Conservation (phyloP, 2,888 invertebrate species). For the Phaonia tiefii region DNA sequence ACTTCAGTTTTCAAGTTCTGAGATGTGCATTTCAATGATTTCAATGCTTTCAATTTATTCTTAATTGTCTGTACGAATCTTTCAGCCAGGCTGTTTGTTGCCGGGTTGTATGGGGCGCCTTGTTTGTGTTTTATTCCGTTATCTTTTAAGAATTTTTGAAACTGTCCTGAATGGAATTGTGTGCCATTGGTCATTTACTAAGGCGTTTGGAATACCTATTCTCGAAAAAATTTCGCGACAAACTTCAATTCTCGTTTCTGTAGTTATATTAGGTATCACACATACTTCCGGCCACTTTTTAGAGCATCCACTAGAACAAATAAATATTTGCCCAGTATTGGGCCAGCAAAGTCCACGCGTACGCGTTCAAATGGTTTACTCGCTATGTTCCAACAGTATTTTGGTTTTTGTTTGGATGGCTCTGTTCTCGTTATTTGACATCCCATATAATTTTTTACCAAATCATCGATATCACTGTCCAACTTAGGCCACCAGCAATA, state of each 20-base stretch:
- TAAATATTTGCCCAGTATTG: constrained; percentile 32
- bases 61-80: no score
- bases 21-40: no score
- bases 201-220: no score
- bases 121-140: constrained; percentile 42
- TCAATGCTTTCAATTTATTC: no score
- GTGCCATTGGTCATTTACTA: no score
- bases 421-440: constrained; percentile 37
- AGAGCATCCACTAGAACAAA: constrained; percentile 45
- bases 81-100: no score
- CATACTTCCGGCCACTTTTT: constrained; percentile 67
- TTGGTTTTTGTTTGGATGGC: not conserved
- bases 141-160: no score
- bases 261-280: constrained; percentile 39
- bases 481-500: constrained; percentile 62
- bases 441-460: constrained; percentile 49
- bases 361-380: constrained; percentile 57
- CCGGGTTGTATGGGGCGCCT: no score
- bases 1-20: no score
- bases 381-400: constrained; percentile 1
- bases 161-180: constrained; percentile 46
- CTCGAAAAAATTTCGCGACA: no score
- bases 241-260: constrained; percentile 36
- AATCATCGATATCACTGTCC: constrained; percentile 9
- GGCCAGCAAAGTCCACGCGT: constrained; percentile 54